These are phyloP conservation scores for Anneissia japonica DNA, from an alignment of 35 echinoderm and acorn worm genomes.

Conservation along the genomic window DNA sequence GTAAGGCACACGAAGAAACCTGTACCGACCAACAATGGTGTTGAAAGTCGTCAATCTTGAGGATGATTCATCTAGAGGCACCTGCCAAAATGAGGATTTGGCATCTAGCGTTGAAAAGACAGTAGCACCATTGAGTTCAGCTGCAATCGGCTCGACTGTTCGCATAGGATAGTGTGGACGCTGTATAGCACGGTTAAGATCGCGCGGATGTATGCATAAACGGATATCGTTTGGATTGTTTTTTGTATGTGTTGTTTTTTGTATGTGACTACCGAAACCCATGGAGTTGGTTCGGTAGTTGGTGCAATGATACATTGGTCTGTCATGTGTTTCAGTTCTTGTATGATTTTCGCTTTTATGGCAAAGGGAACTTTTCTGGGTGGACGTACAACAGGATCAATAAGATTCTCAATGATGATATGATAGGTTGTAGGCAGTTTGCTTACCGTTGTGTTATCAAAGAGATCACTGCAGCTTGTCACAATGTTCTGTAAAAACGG, in stretches of 20 bases:
- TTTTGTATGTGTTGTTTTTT: too few relatives aligned
- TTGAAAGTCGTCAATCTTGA: constrained; percentile 27
- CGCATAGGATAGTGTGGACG: constrained; percentile 40
- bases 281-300: constrained; percentile 23
- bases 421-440: too few relatives aligned
- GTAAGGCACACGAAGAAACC: too few relatives aligned
- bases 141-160: constrained; percentile 39
- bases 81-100: constrained; percentile 39
- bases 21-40: constrained; percentile 14
- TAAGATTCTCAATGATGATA: too few relatives aligned
- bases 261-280: constrained; percentile 43
- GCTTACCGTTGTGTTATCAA: too few relatives aligned
- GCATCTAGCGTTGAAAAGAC: constrained; percentile 31
- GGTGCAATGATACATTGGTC: constrained; percentile 9
- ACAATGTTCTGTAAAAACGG: not conserved
- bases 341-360: constrained; percentile 36
- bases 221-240: constrained; percentile 21
- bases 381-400: constrained; percentile 25
- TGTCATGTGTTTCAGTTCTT: constrained; percentile 23
- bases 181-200: constrained; percentile 46
- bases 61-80: constrained; percentile 27
- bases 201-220: constrained; percentile 31
- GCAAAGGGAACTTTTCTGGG: constrained; percentile 33
- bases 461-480: not conserved
- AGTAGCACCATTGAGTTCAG: constrained; percentile 13